Base-by-base conservation (phyloP, 2,113 vertebrate genomes). In the Nymphicus hollandicus region DNA sequence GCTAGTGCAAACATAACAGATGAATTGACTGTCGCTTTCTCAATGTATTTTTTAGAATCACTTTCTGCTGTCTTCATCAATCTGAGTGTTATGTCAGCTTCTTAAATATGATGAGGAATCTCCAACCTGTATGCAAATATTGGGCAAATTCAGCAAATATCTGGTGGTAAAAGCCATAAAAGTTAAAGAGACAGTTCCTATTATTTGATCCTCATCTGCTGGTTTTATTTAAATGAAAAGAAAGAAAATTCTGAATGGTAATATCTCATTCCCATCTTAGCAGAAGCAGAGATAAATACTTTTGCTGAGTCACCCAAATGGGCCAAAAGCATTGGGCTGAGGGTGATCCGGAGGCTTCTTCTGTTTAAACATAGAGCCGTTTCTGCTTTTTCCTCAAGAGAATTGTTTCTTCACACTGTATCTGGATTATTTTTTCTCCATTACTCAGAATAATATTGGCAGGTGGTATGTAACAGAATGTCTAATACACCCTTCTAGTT, bases 1-100 rank as follows among this genome's bases (percentile, higher is more conserved):
- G n/a, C 41, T 77, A 44, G 58, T 63, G 66, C 78, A 96, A 96
- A 61, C 82, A 49, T 9, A 72, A 27, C 84, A 89, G 91, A 92
- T 56, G 74, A 89, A 44, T 81, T 69, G 92, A 65, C 94, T 96
- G 46, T 77, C 78, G 7, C 74, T 91, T 91, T 72, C 89, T 66
- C 79, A 55, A 58, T 49, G 39, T 82, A 20, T 52, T 83, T 89
- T 92, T 94, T 85, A 93, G 66, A 93, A 86, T 46, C 71, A 86
- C 88, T 68, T 93, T 80, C 93, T 93, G 80, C 86, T 84, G 1
- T 80, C 76, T 88, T 90, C 53, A 63, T 33, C 83, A 78, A 23
- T 77, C 46, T 65, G 37, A 95, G 68, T 85, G 37, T 76, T 84
- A 41, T 49, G 50, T 72, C 81, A 70, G 70, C 64, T 89, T 70